Conservation (phyloP, 2,113 vertebrate species). For the Cyprinus carpio region DNA sequence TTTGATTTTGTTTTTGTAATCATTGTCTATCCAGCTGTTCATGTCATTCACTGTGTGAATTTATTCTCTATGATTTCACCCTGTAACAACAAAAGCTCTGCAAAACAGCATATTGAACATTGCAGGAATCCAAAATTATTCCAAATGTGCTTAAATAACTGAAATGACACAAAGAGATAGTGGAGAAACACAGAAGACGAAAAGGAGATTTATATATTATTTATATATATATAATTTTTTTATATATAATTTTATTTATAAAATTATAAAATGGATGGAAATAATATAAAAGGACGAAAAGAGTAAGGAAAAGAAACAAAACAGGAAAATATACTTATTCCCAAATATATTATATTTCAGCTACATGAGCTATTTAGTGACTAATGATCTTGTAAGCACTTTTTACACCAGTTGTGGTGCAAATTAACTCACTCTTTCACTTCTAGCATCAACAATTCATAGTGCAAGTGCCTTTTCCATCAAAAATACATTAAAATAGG, state of each 20-base stretch:
- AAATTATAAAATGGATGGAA: background rate
- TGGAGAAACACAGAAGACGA: background rate
- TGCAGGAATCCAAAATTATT: background rate
- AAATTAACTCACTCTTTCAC: slow-evolving; percentile 10
- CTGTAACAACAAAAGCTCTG: background rate
- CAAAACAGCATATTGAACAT: background rate
- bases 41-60: slow-evolving; percentile 33
- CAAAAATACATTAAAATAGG: slow-evolving; percentile 44
- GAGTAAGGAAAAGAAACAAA: background rate
- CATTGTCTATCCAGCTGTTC: slow-evolving; percentile 36
- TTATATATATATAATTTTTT: too few species aligned
- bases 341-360: background rate
- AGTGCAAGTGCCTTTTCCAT: slow-evolving; percentile 40
- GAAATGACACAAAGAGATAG: background rate
- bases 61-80: slow-evolving; percentile 16
- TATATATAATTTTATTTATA: too few species aligned
- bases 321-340: background rate
- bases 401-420: background rate
- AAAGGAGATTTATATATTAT: too few species aligned
- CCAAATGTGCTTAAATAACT: background rate
- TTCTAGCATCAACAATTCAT: slow-evolving; percentile 45
- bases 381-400: background rate
- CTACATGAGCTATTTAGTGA: background rate
- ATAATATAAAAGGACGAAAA: background rate
- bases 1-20: slow-evolving; percentile 33